Evolutionary conservation across 1,140 invertebrate species (phyloP), one percentile per base, ranked within the genome.

Genomic region (Sinella curviseta): DNA sequence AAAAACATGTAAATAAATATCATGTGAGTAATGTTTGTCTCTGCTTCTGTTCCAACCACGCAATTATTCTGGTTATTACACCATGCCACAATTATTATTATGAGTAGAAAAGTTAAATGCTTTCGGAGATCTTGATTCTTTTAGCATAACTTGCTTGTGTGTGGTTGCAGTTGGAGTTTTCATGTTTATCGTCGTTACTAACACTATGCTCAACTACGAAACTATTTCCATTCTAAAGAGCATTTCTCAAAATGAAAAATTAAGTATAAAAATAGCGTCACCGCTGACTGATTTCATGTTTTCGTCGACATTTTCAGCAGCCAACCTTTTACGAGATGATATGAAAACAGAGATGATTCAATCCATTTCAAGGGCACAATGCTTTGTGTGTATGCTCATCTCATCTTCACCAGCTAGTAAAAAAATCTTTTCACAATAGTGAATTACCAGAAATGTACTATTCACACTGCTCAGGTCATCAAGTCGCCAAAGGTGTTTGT

Each of bases 401-500:
- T n/a, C n/a, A n/a, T n/a, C n/a, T n/a, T n/a, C n/a, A n/a, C n/a
- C n/a, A n/a, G n/a, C n/a, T n/a, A n/a, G n/a, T n/a, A n/a, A n/a
- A n/a, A n/a, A n/a, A n/a, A n/a, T n/a, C n/a, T n/a, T n/a, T n/a
- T n/a, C n/a, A n/a, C n/a, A n/a, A n/a, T n/a, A n/a, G 14, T 60
- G 57, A 14, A 60, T 60, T 60, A n/a, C 57, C 24, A 48, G 8
- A 48, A 48, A 48, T 12, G 20, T 48, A 20, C 20, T 48, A 48
- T 48, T 48, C 39, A 48, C 39, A 20, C 39, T 48, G 39, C 24
- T 70, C 31, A 70, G 65, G 65, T 70, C 65, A 70, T 70, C 65
- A 70, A 70, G 31, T 70, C 30, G 31, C 65, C 65, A 70, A 70
- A 70, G 65, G 65, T 70, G 65, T 33, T 70, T 70, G 65, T 70